These are phyloP conservation scores for Delphinapterus leucas DNA, from an alignment of 2,113 vertebrate genomes.

Conservation along the genomic window DNA sequence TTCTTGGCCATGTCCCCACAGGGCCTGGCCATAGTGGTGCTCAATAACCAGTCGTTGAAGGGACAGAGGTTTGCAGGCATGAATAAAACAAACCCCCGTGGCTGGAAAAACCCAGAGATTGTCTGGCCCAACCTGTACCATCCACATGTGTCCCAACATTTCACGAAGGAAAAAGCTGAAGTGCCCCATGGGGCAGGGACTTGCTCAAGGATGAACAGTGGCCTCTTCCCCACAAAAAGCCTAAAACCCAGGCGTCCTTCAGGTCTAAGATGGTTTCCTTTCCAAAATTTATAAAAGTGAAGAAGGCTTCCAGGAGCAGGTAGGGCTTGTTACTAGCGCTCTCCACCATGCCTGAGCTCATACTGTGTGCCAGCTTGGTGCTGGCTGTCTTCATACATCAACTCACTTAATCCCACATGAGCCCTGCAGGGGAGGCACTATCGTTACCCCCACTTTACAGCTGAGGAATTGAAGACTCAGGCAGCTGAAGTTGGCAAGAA, in stretches of 20 bases:
- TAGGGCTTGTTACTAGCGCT: neutral
- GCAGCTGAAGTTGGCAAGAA: too few relatives aligned
- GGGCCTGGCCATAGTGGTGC: neutral
- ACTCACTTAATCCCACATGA: rapidly evolving
- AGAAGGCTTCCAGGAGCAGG: neutral
- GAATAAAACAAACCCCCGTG: neutral
- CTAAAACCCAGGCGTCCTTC: neutral
- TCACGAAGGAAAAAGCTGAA: neutral
- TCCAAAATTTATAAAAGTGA: neutral
- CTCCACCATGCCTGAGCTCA: neutral
- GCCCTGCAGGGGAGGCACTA: too few relatives aligned
- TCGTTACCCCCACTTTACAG: neutral
- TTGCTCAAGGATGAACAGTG: neutral
- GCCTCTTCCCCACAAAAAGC: neutral
- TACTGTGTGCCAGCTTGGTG: rapidly evolving
- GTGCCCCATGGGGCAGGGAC: too few relatives aligned
- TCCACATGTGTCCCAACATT: neutral
- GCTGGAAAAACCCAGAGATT: neutral
- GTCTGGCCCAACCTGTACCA: rapidly evolving
- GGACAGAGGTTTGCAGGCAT: neutral
- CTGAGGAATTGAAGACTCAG: neutral
- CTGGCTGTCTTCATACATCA: neutral
- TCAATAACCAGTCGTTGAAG: neutral
- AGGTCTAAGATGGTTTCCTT: neutral
- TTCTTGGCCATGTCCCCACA: neutral